These are phyloP conservation scores for Idris sp. DNA, from an alignment of 1,140 invertebrate species.

Conservation along the genomic window DNA sequence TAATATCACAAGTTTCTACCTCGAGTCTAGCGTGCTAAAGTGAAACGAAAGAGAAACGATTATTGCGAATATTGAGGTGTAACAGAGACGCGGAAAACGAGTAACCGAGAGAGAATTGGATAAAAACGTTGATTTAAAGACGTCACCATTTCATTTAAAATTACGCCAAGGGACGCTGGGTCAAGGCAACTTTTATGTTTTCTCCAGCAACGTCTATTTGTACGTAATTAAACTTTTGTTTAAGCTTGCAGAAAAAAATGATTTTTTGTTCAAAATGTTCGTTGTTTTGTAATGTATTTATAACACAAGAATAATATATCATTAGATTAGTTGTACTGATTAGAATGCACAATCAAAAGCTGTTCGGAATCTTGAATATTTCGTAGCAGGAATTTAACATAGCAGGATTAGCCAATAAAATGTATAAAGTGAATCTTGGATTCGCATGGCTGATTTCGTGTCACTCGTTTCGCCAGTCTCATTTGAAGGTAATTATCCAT, in stretches of 20 bases:
- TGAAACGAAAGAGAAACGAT: slow-evolving; percentile 60
- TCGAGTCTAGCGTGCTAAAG: slow-evolving; percentile 62
- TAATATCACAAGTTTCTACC: slow-evolving; percentile 77
- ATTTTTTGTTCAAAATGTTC: too few species aligned
- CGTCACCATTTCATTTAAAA: slow-evolving; percentile 79
- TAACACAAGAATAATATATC: too few species aligned
- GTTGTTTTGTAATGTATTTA: too few species aligned
- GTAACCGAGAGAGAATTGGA: slow-evolving; percentile 54
- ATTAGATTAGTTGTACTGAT: too few species aligned
- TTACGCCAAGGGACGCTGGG: slow-evolving; percentile 69
- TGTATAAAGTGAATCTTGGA: slow-evolving; percentile 46
- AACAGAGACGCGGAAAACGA: slow-evolving; percentile 46
- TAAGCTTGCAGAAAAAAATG: too few species aligned
- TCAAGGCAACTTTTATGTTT: slow-evolving; percentile 31
- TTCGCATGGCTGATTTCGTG: slow-evolving; percentile 68
- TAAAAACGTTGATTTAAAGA: slow-evolving; percentile 79
- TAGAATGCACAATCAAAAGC: too few species aligned
- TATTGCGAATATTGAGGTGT: slow-evolving; percentile 64
- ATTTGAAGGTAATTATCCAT: slow-evolving; percentile 64
- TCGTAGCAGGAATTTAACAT: too few species aligned
- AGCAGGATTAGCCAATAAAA: slow-evolving; percentile 8
- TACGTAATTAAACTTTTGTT: slow-evolving; percentile 31
- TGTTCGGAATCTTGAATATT: too few species aligned
- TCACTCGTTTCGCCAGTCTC: slow-evolving; percentile 62
- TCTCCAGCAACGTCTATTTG: slow-evolving; percentile 22